Percentiles rank a stretch among this genome's conserved stretches.
These are phyloP conservation scores for Semibalanus balanoides DNA, from an alignment of 1,140 invertebrate genomes.

Conservation along the genomic window DNA sequence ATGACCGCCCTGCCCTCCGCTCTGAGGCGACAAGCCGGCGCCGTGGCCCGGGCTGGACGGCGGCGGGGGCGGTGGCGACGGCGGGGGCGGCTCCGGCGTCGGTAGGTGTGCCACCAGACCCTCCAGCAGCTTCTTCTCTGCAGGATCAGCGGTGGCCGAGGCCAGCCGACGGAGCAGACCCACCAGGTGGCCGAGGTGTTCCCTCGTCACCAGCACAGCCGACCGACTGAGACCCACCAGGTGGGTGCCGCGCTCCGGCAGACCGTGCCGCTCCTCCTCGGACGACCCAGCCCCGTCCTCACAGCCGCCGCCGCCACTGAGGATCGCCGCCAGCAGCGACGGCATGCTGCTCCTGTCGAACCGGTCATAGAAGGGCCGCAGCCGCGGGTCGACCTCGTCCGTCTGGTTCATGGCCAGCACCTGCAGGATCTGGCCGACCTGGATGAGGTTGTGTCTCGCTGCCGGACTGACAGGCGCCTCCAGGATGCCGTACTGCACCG, in stretches of 20 bases:
- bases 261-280: conserved; percentile 11
- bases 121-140: conserved; percentile 27
- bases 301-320: conserved; percentile 43
- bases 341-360: conserved; percentile 59
- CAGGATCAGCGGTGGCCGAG: conserved; percentile 17
- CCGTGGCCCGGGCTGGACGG: too few relatives aligned
- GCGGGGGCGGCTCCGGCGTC: background rate
- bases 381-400: conserved; percentile 56
- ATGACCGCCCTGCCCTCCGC: background rate
- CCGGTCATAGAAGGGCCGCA: conserved; percentile 53
- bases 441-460: conserved; percentile 82
- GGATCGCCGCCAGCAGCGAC: conserved; percentile 52
- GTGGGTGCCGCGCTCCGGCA: conserved; percentile 40
- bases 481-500: conserved; percentile 87
- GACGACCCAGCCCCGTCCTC: conserved; percentile 27
- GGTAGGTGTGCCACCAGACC: conserved; percentile 26
- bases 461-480: conserved; percentile 84
- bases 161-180: conserved; percentile 27
- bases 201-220: conserved; percentile 49
- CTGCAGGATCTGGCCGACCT: conserved; percentile 74
- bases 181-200: conserved; percentile 47
- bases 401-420: conserved; percentile 69
- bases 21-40: background rate
- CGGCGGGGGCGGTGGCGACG: too few relatives aligned
- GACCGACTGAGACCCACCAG: conserved; percentile 43